Evolutionary conservation across 1,140 invertebrate species (phyloP).

Genomic region (Sweltsa coloradensis): DNA sequence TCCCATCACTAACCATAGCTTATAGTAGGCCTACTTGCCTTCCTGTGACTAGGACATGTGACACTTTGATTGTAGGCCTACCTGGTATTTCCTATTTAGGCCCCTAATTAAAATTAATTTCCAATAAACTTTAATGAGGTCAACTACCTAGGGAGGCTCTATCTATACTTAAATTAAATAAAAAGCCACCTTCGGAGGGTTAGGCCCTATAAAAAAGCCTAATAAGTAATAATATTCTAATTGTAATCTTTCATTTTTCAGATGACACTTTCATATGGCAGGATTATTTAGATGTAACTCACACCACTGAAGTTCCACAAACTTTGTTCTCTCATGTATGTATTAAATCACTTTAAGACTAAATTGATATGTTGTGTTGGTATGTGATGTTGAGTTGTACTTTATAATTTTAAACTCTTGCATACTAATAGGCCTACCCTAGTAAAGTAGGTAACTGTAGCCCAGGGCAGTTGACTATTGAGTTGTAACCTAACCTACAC

Average conservation of each 20-base stretch:
- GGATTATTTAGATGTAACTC: constrained; percentile 34
- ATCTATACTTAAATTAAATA: not conserved
- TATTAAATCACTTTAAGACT: no score
- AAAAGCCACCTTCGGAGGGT: not conserved
- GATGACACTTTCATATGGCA: constrained; percentile 31
- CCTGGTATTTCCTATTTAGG: no score
- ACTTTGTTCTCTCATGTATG: constrained; percentile 29
- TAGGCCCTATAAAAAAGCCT: no score
- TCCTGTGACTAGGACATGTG: no score
- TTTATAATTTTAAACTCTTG: not conserved
- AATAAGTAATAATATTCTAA: not conserved
- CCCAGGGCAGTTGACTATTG: not conserved
- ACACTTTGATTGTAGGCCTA: no score
- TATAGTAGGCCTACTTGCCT: no score
- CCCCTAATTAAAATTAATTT: not conserved
- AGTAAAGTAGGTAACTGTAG: not conserved
- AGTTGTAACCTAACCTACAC: not conserved
- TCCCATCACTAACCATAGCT: no score
- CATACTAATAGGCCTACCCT: no score
- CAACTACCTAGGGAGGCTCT: not conserved
- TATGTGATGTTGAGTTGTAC: not conserved
- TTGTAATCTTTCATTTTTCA: not conserved
- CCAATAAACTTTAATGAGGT: not conserved
- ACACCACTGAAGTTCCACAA: constrained; percentile 31
- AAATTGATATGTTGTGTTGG: not conserved